Percentiles rank a stretch among this genome's conserved stretches.
Conservation (phyloP, 2,888 invertebrate genomes). For the Macaria liturata region DNA sequence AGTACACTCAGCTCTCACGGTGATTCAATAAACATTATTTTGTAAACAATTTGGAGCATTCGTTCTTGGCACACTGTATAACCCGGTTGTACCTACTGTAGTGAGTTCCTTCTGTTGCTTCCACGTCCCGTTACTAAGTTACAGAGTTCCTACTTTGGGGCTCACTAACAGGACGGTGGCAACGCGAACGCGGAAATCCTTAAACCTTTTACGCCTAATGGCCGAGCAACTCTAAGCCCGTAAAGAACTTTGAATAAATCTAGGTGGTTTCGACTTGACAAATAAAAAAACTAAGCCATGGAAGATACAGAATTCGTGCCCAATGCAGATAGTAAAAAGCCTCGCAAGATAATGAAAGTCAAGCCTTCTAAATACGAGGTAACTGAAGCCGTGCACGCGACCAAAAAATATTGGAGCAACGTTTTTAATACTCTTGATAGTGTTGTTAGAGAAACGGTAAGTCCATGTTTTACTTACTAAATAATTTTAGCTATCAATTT, state of each 20-base stretch:
- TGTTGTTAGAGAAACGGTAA: conserved; percentile 21
- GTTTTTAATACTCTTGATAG: conserved; percentile 55
- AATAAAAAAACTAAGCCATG: conserved; percentile 21
- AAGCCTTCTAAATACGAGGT: conserved; percentile 58
- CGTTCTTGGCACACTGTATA: no score
- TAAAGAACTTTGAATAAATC: conserved; percentile 26
- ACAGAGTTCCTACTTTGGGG: no score
- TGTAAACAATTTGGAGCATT: no score
- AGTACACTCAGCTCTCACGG: no score
- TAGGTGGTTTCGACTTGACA: conserved; percentile 34
- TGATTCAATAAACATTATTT: no score
- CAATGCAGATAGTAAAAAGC: conserved; percentile 40
- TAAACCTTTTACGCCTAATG: background rate
- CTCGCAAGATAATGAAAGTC: conserved; percentile 56
- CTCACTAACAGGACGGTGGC: no score
- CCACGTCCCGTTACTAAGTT: conserved; percentile 9
- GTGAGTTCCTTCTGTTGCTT: conserved; percentile 9
- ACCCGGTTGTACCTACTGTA: no score
- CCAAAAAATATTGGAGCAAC: conserved; percentile 65
- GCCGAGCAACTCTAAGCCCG: no score
- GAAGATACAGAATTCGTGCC: conserved; percentile 28
- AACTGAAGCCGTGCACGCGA: conserved; percentile 53
- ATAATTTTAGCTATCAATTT: no score
- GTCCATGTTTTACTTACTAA: conserved; percentile 4
- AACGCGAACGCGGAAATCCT: no score